Percentiles rank a stretch among this genome's conserved stretches.
These are phyloP conservation scores for Cyprinodon brontotheroides DNA, from an alignment of 2,113 vertebrate species.

Conservation along the genomic window DNA sequence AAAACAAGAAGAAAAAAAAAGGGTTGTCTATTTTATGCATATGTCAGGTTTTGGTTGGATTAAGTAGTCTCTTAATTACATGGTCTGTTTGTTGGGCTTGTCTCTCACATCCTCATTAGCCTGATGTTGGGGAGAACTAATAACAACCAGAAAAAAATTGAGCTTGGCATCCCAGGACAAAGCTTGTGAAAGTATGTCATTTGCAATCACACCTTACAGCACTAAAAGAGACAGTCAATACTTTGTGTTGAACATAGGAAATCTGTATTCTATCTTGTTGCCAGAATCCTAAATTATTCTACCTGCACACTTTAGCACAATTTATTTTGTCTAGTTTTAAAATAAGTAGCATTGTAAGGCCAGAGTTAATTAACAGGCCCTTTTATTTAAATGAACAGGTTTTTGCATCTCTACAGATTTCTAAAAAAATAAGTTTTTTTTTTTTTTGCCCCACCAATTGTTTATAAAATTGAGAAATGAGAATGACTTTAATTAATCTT, in stretches of 20 bases:
- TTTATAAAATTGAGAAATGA: too few relatives aligned
- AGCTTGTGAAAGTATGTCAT: constrained; percentile 55
- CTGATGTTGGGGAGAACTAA: constrained; percentile 47
- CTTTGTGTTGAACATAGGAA: constrained; percentile 61
- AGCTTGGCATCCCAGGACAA: constrained; percentile 61
- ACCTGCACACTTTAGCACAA: neutral
- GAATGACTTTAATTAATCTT: too few relatives aligned
- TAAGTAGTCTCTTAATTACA: constrained; percentile 68
- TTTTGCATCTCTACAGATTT: neutral
- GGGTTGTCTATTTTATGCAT: constrained; percentile 9
- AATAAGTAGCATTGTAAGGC: constrained; percentile 24
- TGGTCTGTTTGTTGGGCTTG: constrained; percentile 65
- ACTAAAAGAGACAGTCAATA: constrained; percentile 66
- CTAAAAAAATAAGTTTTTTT: too few relatives aligned
- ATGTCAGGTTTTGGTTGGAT: constrained; percentile 49
- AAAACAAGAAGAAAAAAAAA: neutral
- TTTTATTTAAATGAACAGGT: neutral
- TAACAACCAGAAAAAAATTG: constrained; percentile 56
- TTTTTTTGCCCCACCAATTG: too few relatives aligned
- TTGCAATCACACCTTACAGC: constrained; percentile 69
- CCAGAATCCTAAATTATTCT: constrained; percentile 21
- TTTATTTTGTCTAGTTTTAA: constrained; percentile 31
- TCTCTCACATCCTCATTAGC: constrained; percentile 57
- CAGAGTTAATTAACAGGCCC: constrained; percentile 6
- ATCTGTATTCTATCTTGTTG: constrained; percentile 49